Evolutionary conservation across 2,888 invertebrate species (phyloP), one percentile per base, ranked within the genome.

Genomic region (Cephus pygmeus): DNA sequence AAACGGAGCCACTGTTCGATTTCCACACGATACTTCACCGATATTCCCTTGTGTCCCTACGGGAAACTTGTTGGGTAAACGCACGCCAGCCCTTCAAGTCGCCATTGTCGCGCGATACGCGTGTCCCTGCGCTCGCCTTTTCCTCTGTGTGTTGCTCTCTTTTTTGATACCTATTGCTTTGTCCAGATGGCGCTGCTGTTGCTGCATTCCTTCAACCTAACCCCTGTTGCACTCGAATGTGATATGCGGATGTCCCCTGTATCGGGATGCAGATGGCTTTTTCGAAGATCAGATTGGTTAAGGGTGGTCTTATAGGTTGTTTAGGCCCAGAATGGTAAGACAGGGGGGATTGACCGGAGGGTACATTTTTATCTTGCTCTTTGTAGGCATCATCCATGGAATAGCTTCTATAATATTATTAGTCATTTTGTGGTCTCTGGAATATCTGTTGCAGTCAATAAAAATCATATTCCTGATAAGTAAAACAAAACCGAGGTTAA

Each of bases 71-170:
- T 83, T 83, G 83, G 81, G 77, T 75, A 83, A 85, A 79, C 85
- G 86, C 87, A 88, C 87, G 87, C 88, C 85, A 89, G 85, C 82
- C 83, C 87, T 84, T 87, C 85, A 86, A 83, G 85, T 89, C 87
- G 88, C 90, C 90, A 90, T 90, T 90, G 88, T 89, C 86, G 89
- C 75, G 30, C 87, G 83, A 86, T 85, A 85, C 85, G 83, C 84
- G 85, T 87, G 85, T 87, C 86, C 82, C 82, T 83, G 82, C 79
- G 75, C 80, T 84, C 82, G 83, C 84, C 80, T 85, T 79, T 79
- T 79, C 75, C 73, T 33, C 79, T 78, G 33, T 36, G 78, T 69
- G 71, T 77, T 40, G 73, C 73, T 74, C 69, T 73, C 77, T 56
- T 56, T 56, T 36, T 33, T 15, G 23, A 34, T 34, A 69, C 73